Evolutionary conservation across 2,888 invertebrate species (phyloP).

Genomic region (Synergus laeviventris): DNA sequence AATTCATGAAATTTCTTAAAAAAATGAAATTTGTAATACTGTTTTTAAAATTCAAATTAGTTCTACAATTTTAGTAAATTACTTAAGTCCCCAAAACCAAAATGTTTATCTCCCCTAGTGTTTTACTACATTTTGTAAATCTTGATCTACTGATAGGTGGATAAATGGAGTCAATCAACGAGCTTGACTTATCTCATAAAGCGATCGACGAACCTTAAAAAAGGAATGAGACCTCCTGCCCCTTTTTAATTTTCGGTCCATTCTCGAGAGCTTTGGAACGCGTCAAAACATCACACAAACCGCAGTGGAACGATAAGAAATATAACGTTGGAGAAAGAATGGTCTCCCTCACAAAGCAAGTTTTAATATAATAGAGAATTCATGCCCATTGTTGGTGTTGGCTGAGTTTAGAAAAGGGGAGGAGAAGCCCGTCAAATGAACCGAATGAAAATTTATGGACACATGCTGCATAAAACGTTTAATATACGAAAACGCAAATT

Average conservation of each 20-base stretch:
- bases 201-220: neutral
- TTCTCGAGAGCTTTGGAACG: constrained; percentile 8
- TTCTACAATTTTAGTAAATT: neutral
- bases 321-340: constrained; percentile 17
- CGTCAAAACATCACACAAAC: constrained; percentile 16
- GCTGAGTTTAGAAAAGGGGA: constrained; percentile 38
- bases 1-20: too few relatives aligned
- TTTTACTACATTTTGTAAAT: neutral
- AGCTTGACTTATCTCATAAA: constrained; percentile 14
- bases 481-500: neutral
- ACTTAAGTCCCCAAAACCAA: neutral
- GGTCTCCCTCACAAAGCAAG: constrained; percentile 11
- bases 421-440: constrained; percentile 18
- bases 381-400: constrained; percentile 51
- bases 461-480: constrained; percentile 9
- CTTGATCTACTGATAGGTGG: constrained; percentile 3
- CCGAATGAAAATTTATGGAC: constrained; percentile 52
- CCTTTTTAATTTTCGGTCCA: constrained; percentile 31
- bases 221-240: constrained; percentile 2
- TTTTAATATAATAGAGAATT: constrained; percentile 48
- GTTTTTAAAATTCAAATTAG: too few relatives aligned
- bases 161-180: constrained; percentile 14
- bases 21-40: too few relatives aligned
- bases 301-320: constrained; percentile 9
- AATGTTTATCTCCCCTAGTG: neutral